Evolutionary conservation across 1,140 invertebrate species (phyloP), one percentile per base, ranked within the genome.

Genomic region (Aradophagus sp.): DNA sequence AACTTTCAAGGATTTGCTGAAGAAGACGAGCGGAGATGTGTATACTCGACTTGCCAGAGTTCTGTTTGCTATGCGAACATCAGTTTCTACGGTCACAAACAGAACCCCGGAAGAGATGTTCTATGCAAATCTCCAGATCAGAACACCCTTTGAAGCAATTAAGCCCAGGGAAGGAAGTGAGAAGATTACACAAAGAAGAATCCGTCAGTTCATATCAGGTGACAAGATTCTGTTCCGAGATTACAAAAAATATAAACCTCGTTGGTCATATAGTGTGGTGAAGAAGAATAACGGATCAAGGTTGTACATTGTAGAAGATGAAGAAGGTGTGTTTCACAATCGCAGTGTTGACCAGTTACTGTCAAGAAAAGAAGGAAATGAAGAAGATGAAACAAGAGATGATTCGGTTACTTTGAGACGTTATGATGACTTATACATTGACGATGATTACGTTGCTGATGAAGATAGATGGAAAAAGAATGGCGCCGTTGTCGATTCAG

Each of bases 341-440:
- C 15, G 17, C 11, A 53, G 50, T 23, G 7, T 53, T 31, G 50
- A 53, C n/a, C 36, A 53, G n/a, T 6, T 53, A 7, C 5, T 53
- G n/a, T n/a, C n/a, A n/a, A 12, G 11, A 13, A 3, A 38, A 16
- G 29, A n/a, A 29, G 10, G 23, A 17, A 15, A 10, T 26, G 8
- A 15, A 20, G 10, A n/a, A 48, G 1, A 32, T 11, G 29, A 12
- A 44, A 44, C 4, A 23, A n/a, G n/a, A n/a, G n/a, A n/a, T n/a
- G n/a, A n/a, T n/a, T n/a, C n/a, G n/a, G n/a, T n/a, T n/a, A n/a
- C n/a, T n/a, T n/a, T n/a, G n/a, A n/a, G n/a, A n/a, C n/a, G n/a
- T n/a, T n/a, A n/a, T n/a, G n/a, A n/a, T n/a, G n/a, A n/a, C n/a
- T n/a, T n/a, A n/a, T n/a, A n/a, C n/a, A n/a, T n/a, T n/a, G n/a